Conservation (phyloP, 2,113 vertebrate genomes). For the Acanthisitta chloris region DNA sequence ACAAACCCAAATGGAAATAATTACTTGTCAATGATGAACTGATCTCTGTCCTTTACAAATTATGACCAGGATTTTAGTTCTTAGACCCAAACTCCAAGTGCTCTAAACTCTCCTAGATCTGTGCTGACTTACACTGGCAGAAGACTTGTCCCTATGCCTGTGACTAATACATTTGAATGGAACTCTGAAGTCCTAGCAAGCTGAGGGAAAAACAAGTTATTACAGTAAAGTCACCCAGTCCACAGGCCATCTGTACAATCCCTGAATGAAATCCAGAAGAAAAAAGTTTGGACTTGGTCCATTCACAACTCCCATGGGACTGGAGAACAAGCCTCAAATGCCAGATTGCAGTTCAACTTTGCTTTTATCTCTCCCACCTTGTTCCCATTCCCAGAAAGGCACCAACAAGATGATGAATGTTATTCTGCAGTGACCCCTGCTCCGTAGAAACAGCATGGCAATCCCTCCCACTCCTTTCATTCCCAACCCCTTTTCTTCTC, state of each 20-base stretch:
- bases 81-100: background rate
- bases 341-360: background rate
- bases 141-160: background rate
- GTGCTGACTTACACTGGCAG: background rate
- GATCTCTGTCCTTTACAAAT: background rate
- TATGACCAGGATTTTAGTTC: background rate
- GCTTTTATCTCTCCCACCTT: slow-evolving; percentile 61
- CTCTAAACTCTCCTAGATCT: background rate
- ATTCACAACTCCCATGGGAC: background rate
- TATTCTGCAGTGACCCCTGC: slow-evolving; percentile 44
- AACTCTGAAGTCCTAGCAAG: background rate
- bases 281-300: slow-evolving; percentile 2
- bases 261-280: slow-evolving; percentile 22
- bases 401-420: slow-evolving; percentile 58
- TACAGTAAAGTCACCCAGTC: slow-evolving; percentile 21
- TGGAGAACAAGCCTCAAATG: background rate
- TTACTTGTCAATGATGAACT: background rate
- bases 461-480: slow-evolving; percentile 36
- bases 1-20: background rate
- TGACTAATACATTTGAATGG: background rate
- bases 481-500: slow-evolving; percentile 39
- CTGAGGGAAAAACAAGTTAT: background rate
- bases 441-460: background rate
- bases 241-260: background rate
- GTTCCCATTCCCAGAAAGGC: slow-evolving; percentile 14